Conservation (phyloP, 1,140 invertebrate genomes). For the Whitmania pigra region DNA sequence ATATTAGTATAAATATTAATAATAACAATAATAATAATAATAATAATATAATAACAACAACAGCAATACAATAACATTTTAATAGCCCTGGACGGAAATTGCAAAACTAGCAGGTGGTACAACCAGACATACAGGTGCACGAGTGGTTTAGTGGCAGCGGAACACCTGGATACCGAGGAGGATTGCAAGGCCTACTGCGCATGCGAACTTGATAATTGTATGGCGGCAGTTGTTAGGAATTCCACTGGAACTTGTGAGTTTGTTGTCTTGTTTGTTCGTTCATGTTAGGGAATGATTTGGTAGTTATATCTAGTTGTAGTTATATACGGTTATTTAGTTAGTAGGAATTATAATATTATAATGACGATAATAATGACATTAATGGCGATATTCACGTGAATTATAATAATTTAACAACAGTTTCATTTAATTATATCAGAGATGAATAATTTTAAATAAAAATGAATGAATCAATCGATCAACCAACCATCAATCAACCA, state of each 20-base stretch:
- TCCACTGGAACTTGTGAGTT: not conserved
- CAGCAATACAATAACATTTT: not conserved
- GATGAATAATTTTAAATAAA: too few relatives aligned
- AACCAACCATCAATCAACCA: too few relatives aligned
- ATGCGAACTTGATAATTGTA: not conserved
- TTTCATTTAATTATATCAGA: too few relatives aligned
- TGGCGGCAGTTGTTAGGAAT: conserved; percentile 4
- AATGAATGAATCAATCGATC: too few relatives aligned
- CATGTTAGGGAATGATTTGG: too few relatives aligned
- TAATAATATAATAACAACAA: too few relatives aligned
- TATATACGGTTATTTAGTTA: not conserved
- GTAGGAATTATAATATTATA: not conserved
- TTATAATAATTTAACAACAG: not conserved
- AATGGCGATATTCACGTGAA: not conserved
- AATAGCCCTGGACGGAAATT: not conserved
- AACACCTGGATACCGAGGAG: not conserved
- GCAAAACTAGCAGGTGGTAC: not conserved
- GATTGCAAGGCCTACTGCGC: conserved; percentile 10
- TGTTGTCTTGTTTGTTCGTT: too few relatives aligned
- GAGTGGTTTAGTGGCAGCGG: not conserved
- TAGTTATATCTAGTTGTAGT: too few relatives aligned
- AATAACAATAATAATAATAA: too few relatives aligned
- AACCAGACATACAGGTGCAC: conserved; percentile 1
- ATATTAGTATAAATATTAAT: too few relatives aligned
- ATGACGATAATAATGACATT: not conserved